Base-by-base conservation (phyloP, 92 coral and sea anemone genomes). In the Ricordea florida region DNA sequence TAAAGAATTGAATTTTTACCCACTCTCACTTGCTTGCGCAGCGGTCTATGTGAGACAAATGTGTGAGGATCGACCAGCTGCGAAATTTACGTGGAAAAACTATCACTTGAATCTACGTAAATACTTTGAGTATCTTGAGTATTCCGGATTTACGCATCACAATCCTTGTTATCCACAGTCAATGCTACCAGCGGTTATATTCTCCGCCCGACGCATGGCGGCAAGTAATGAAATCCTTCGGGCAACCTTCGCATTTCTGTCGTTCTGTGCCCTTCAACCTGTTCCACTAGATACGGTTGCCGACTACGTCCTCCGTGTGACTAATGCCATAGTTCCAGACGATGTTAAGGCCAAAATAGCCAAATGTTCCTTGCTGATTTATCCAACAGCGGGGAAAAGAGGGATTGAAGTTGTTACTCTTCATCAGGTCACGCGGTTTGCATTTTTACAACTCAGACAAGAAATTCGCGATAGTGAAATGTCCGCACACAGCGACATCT, bases 121-220 rank as follows among this genome's bases (percentile, higher is more conserved):
- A 43, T 72, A 91, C 69, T 80, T 80, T 23, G 92, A 92, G 34
- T 72, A 57, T 26, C 57, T 93, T 7, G 78, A 87, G 67, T 89
- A 92, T 58, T 82, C 87, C 1, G 89, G 80, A 15, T 93, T 75
- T 44, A 70, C 87, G 14, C 85, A 86, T n/a, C 91, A 81, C 47
- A 91, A 91, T 62, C 62, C 79, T 6, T 82, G 87, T 43, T 91
- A 93, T 41, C 92, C 97, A 15, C 87, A 74, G 18, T 91, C 98
- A 4, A 93, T 93, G 98, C 66, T 85, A 30, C 72, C 88, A 28
- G 97, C 92, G 1, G 90, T 90, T 10, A 59, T 67, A 32, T 59
- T 93, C 55, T 89, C 98, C 35, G 98, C 93, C 40, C 79, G 69
- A 33, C 89, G 97, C 69, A 93, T 93, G 94, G 97, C 97, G 21